Evolutionary conservation across 2,888 invertebrate genomes (phyloP).

Genomic region (Pheosia tremula): DNA sequence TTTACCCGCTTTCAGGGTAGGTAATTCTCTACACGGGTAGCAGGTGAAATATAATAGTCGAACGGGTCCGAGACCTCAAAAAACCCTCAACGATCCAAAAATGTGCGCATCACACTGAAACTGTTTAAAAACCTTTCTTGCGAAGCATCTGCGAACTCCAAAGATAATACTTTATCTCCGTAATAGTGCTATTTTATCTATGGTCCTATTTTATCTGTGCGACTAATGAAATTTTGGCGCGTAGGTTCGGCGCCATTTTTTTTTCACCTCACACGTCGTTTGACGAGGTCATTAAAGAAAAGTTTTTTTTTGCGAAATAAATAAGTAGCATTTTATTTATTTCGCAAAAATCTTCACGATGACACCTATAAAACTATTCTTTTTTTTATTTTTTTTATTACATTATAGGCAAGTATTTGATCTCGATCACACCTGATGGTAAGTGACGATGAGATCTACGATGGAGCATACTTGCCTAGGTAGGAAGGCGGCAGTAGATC

Average conservation of each 20-base stretch:
- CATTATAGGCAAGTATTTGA: no score
- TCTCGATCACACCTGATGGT: no score
- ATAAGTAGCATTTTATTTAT: no score
- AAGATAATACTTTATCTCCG: conserved; percentile 42
- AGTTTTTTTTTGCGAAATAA: conserved; percentile 17
- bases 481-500: no score
- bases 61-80: not conserved
- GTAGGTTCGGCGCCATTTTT: conserved; percentile 67
- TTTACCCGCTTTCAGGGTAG: no score
- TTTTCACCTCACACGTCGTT: conserved; percentile 62
- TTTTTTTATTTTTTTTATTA: no score
- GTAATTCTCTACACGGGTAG: no score
- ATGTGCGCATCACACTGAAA: not conserved
- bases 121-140: not conserved
- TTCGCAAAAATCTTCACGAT: no score
- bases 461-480: no score
- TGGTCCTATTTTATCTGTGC: conserved; percentile 18
- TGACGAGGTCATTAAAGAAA: conserved; percentile 50
- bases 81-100: not conserved
- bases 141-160: conserved; percentile 54
- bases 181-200: conserved; percentile 3
- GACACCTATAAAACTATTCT: no score
- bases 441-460: no score
- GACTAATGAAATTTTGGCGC: conserved; percentile 61
- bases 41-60: no score